A percentile compares a stretch with the other conserved stretches of the same genome.
Evolutionary conservation across 2,797 vertebrate species (phyloP).

Genomic region (Sarcoramphus papa): DNA sequence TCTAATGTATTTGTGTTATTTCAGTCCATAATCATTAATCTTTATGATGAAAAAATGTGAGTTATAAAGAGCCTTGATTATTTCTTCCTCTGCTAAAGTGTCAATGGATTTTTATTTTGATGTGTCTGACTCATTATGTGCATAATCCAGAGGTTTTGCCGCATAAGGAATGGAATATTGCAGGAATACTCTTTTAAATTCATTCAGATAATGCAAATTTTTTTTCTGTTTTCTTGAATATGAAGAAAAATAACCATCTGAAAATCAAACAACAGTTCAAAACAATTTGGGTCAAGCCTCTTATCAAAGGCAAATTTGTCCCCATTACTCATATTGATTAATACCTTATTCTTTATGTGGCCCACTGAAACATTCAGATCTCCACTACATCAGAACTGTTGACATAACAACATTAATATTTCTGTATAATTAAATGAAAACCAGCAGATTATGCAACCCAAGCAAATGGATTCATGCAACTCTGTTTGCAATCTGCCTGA

Average conservation of each 20-base stretch:
- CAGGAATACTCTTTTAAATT: slow-evolving; percentile 10
- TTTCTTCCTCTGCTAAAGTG: slow-evolving; percentile 53
- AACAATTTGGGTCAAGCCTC: slow-evolving; percentile 15
- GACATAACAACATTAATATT: slow-evolving; percentile 40
- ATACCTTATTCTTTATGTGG: neutral
- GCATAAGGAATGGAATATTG: neutral
- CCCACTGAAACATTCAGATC: slow-evolving; percentile 13
- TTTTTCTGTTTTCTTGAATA: neutral
- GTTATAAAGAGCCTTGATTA: slow-evolving; percentile 44
- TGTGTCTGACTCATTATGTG: slow-evolving; percentile 23
- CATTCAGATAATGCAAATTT: slow-evolving; percentile 18
- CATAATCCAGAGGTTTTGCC: slow-evolving; percentile 30
- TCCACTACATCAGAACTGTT: slow-evolving; percentile 7
- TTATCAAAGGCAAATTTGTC: slow-evolving; percentile 5
- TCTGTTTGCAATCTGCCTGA: neutral
- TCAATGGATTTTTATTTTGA: slow-evolving; percentile 58
- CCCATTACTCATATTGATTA: neutral
- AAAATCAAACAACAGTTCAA: slow-evolving; percentile 16
- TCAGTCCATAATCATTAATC: slow-evolving; percentile 44
- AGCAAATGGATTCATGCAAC: neutral
- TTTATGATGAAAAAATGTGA: slow-evolving; percentile 41
- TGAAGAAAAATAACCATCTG: neutral
- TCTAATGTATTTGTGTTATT: slow-evolving; percentile 44
- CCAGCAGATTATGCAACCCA: slow-evolving; percentile 19
- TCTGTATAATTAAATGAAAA: slow-evolving; percentile 41